phyloP scores from a whole-genome alignment of 2,113 vertebrate species.

The Microcebus griseorufus region DNA sequence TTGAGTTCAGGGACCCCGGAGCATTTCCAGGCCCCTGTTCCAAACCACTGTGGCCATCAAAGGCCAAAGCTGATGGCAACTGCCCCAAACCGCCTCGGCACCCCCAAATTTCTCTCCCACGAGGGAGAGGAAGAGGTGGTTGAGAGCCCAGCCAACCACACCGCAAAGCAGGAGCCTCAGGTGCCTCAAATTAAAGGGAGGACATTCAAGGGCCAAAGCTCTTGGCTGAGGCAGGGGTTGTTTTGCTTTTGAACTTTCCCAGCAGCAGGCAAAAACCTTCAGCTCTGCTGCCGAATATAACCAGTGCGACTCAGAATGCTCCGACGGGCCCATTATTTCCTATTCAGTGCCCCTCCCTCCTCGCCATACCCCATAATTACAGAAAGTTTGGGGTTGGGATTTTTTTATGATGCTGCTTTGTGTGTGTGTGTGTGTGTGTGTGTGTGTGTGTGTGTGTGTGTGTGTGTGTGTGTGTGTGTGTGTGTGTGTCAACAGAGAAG shows the following conservation, averaged over 20 bases:
- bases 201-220: not conserved
- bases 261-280: slow-evolving; percentile 7
- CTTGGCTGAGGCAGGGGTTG: not conserved
- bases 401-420: slow-evolving; percentile 60
- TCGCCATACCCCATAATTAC: slow-evolving; percentile 55
- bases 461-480: no score
- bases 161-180: not conserved
- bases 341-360: slow-evolving; percentile 35
- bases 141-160: not conserved
- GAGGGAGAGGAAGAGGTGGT: not conserved
- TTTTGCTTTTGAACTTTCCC: slow-evolving; percentile 4
- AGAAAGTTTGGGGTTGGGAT: slow-evolving; percentile 45
- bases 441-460: no score
- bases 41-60: not conserved
- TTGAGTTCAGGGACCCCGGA: not conserved
- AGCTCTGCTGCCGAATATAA: slow-evolving; percentile 17
- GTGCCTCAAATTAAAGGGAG: not conserved
- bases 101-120: not conserved
- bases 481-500: slow-evolving; percentile 52
- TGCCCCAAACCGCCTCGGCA: not conserved
- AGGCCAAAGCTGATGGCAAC: not conserved
- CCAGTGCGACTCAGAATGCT: not conserved
- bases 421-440: no score
- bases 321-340: not conserved
- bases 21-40: not conserved